These are phyloP conservation scores for Bombus soroeensis DNA, from an alignment of 1,140 invertebrate species.

Conservation along the genomic window DNA sequence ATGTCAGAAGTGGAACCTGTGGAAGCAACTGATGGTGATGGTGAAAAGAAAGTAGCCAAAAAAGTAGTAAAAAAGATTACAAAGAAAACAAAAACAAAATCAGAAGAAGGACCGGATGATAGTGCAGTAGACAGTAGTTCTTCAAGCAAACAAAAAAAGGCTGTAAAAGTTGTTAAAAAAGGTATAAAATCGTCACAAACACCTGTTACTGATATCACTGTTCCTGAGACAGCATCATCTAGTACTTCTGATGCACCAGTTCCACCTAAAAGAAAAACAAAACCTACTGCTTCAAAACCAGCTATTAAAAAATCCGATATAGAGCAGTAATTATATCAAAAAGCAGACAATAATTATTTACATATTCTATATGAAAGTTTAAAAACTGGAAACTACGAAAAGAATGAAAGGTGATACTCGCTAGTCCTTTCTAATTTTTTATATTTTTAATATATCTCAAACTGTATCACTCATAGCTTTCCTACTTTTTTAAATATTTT, in stretches of 20 bases:
- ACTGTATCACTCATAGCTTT: constrained; percentile 40
- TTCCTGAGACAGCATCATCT: constrained; percentile 74
- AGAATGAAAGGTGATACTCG: constrained; percentile 54
- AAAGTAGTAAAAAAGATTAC: constrained; percentile 74
- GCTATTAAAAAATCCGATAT: constrained; percentile 61
- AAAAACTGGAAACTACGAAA: constrained; percentile 23
- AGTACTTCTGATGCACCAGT: constrained; percentile 74
- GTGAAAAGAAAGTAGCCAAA: constrained; percentile 68
- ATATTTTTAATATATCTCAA: constrained; percentile 59
- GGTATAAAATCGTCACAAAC: constrained; percentile 67
- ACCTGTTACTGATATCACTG: constrained; percentile 69
- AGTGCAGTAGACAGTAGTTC: constrained; percentile 34
- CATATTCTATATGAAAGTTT: constrained; percentile 26
- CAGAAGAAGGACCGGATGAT: constrained; percentile 60
- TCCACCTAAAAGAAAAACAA: constrained; percentile 80
- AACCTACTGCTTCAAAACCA: constrained; percentile 64
- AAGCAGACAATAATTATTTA: constrained; percentile 51
- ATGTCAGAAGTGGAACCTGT: constrained; percentile 43
- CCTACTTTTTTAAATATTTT: constrained; percentile 23
- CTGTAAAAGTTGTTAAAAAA: constrained; percentile 71
- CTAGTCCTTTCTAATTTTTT: constrained; percentile 66
- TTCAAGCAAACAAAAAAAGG: constrained; percentile 70
- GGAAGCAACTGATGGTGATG: constrained; percentile 55
- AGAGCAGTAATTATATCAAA: constrained; percentile 55
- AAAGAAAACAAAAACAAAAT: constrained; percentile 73